A percentile compares a stretch with the other conserved stretches of the same genome.
Evolutionary conservation across 2,113 vertebrate genomes (phyloP).

Genomic region (Saimiri boliviensis): DNA sequence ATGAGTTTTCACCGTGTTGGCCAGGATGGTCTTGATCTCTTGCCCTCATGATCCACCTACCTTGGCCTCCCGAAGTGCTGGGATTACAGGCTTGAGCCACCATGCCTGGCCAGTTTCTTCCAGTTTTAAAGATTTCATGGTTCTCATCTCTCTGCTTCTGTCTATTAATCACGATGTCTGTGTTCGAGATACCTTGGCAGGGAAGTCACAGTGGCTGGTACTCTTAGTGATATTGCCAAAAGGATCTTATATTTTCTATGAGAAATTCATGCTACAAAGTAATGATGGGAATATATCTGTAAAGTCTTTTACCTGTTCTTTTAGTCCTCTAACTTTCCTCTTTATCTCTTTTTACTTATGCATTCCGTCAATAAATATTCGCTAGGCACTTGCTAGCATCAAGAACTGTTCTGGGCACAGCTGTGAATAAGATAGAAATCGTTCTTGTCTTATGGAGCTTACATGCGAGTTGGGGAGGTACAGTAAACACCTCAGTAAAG

Average conservation of each 20-base stretch:
- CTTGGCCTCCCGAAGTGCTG: no score
- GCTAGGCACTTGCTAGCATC: neutral
- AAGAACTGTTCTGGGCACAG: neutral
- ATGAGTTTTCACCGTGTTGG: no score
- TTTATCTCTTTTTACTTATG: neutral
- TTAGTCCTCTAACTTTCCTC: neutral
- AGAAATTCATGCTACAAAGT: neutral
- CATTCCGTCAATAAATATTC: neutral
- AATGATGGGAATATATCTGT: neutral
- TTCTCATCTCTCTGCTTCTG: conserved; percentile 21
- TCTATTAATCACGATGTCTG: neutral
- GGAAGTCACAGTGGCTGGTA: neutral
- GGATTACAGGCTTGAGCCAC: no score
- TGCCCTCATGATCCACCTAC: no score
- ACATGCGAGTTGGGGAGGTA: neutral
- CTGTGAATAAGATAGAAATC: neutral
- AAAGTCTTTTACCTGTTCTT: neutral
- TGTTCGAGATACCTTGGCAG: neutral
- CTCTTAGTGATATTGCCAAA: neutral
- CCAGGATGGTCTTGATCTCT: no score
- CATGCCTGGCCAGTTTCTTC: neutral
- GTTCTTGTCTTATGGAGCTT: neutral
- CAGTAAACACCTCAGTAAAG: neutral
- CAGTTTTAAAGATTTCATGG: neutral
- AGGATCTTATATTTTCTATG: neutral